Base-by-base conservation (phyloP, 2,888 invertebrate species). In the Abscondita cerata region DNA sequence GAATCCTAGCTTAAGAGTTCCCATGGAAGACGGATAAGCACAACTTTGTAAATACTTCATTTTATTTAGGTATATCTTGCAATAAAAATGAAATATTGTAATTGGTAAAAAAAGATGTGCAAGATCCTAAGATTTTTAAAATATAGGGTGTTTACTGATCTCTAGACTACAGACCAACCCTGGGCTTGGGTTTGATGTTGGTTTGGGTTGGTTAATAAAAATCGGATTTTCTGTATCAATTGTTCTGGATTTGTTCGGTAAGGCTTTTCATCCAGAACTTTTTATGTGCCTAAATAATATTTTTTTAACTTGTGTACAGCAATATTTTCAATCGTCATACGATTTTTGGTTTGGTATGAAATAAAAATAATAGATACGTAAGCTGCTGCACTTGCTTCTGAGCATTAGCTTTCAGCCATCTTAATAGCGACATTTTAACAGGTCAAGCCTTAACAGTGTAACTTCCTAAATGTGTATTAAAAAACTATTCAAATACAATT, bases 1-100 rank as follows among this genome's bases (percentile, higher is more conserved):
- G 62, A 56, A 58, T 63, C 67, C 71, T 71, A 72, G 68, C 69
- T 63, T 68, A 69, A 44, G 51, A 55, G 19, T 44, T 58, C 53
- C 25, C 25, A 54, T 51, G 51, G 31, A 50, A 41, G 15, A 55
- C 48, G 51, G 53, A 62, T 54, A 47, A 58, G 41, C 46, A 47
- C 53, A 57, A 54, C 50, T 52, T 52, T 55, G 6, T 9, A 36
- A 16, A 12, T 53, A 36, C 12, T 1, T 48, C 2, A 44, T 5
- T 38, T 52, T 4, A 1, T 11, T 50, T 52, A 11, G 18, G 13
- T 4, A 6, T 9, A n/a, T n/a, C n/a, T 46, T 4, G 2, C 2
- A 19, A 13, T 12, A 18, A 15, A 46, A n/a, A 46, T 41, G n/a
- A 52, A 36, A 52, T 19, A 52, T 9, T 40, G 18, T 38, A 20